Evolutionary conservation across 2,888 invertebrate genomes (phyloP).

Genomic region (Tetragnatha montana): DNA sequence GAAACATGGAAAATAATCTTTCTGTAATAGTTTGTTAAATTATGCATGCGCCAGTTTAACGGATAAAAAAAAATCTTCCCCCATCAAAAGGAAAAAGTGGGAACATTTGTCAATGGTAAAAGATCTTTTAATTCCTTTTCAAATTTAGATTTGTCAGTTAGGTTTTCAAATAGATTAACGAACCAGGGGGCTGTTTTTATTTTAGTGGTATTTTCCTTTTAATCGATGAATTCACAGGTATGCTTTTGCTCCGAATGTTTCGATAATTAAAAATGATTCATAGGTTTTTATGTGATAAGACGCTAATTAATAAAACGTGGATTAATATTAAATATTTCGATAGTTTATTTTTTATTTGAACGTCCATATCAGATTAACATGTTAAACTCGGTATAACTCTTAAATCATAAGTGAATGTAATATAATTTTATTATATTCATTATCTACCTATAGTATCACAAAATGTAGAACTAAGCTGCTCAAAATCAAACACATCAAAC

Average conservation of each 20-base stretch:
- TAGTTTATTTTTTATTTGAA: too few species aligned
- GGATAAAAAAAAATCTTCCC: neutral
- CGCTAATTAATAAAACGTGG: too few species aligned
- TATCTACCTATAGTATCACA: too few species aligned
- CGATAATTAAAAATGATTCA: too few species aligned
- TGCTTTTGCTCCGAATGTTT: neutral
- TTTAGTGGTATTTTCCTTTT: neutral
- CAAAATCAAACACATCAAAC: too few species aligned
- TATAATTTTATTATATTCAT: too few species aligned
- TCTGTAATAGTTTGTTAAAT: neutral
- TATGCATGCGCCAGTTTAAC: neutral
- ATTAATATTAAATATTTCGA: too few species aligned
- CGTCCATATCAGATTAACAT: too few species aligned
- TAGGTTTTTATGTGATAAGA: too few species aligned
- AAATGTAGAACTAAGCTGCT: too few species aligned
- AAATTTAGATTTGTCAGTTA: slow-evolving; percentile 21
- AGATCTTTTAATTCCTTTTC: slow-evolving; percentile 26
- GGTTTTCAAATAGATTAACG: slow-evolving; percentile 16
- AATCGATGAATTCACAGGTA: neutral
- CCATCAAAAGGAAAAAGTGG: neutral
- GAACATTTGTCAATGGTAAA: slow-evolving; percentile 27
- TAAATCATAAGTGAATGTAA: too few species aligned
- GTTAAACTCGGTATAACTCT: too few species aligned
- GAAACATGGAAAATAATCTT: slow-evolving; percentile 1
- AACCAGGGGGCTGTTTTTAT: neutral